Base-by-base conservation (phyloP, 2,888 invertebrate species). In the Frankliniella fusca region DNA sequence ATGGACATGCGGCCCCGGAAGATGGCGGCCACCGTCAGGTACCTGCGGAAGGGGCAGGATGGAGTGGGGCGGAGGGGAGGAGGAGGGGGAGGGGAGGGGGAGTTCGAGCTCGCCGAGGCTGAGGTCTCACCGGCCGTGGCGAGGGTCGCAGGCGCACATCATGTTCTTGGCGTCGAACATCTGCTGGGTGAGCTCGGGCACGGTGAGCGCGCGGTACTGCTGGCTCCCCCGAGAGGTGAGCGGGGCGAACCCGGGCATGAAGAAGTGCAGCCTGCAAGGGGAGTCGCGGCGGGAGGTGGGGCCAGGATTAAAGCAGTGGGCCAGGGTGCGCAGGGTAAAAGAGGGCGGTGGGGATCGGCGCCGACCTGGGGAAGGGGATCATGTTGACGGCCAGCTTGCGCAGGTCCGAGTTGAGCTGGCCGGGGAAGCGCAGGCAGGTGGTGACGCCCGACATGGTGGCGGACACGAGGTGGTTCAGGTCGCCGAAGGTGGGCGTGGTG, bases 101-200 rank as follows among this genome's bases (percentile, higher is more conserved):
- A n/a, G 65, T 20, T 9, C 50, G 20, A 20, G 65, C 65, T 18
- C 65, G 54, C 54, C 54, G 38, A 38, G 5, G 8, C 3, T 54
- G 65, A 54, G 54, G 80, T 97, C 90, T 89, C 97, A 97, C 85
- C 96, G 92, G 83, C 97, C 97, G 89, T 97, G 96, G 83, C 96
- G 91, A 0, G 97, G 97, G 89, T 97, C 97, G 88, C 97, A 97
- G 10, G 97, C 97, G 80, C 97, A 96, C 97, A 97, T 97, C 97
- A 97, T 97, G 90, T 97, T 97, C 90, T 96, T 97, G 84, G 97
- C 95, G 89, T 97, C 97, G 89, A 97, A 97, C 95, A 95, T 95
- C 88, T 95, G 95, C 86, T 95, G 93, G 0, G 97, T 97, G 83
- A 97, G 91, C 88, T 97, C 97, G 18, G 97, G 96, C 0, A 97